Evolutionary conservation across 2,888 invertebrate species (phyloP).

Genomic region (Drosophila longiperda): DNA sequence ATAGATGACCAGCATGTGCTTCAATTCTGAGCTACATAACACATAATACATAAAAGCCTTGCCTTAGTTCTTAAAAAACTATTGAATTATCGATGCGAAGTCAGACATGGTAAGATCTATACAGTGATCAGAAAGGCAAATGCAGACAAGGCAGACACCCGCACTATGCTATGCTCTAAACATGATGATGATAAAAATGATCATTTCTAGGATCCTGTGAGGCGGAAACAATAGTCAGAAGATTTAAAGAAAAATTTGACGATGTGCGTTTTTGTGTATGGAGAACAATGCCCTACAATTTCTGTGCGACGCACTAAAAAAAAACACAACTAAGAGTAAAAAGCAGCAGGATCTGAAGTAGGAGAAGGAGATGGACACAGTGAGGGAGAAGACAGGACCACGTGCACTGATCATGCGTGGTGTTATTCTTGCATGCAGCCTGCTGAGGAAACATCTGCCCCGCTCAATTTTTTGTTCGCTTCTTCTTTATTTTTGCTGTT

Average conservation of each 20-base stretch:
- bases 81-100: conserved; percentile 43
- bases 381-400: conserved; percentile 39
- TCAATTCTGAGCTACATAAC: conserved; percentile 41
- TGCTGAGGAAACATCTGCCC: conserved; percentile 80
- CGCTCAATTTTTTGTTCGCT: conserved; percentile 65
- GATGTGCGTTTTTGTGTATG: conserved; percentile 4
- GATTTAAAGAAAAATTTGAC: conserved; percentile 42
- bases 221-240: conserved; percentile 47
- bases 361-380: neutral
- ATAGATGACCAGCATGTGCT: conserved; percentile 44
- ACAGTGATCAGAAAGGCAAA: conserved; percentile 17
- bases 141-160: conserved; percentile 41
- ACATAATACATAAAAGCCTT: conserved; percentile 45
- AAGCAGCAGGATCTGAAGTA: conserved; percentile 39
- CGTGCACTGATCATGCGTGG: conserved; percentile 76
- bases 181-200: conserved; percentile 10
- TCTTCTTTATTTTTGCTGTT: conserved; percentile 50
- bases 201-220: conserved; percentile 39
- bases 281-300: conserved; percentile 65
- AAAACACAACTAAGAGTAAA: conserved; percentile 53
- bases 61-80: conserved; percentile 40
- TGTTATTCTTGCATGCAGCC: conserved; percentile 73
- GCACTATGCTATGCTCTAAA: conserved; percentile 43
- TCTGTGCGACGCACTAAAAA: conserved; percentile 49
- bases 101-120: conserved; percentile 18